phyloP scores from a whole-genome alignment of 2,888 invertebrate genomes.

The Drosophila mimetica region DNA sequence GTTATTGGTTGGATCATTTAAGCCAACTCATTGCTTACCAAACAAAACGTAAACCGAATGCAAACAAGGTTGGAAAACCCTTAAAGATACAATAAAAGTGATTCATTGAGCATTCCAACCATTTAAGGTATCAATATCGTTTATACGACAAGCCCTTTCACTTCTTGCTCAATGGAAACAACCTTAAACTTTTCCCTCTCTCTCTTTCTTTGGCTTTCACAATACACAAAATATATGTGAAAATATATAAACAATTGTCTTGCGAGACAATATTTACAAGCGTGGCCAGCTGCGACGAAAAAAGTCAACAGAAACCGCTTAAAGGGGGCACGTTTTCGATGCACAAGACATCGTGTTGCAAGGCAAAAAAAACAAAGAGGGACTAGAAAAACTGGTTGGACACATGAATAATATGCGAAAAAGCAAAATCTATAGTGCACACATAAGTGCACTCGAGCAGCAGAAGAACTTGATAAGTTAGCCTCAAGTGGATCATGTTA shows the following conservation, averaged over 20 bases:
- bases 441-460: conserved; percentile 31
- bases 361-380: conserved; percentile 46
- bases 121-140: conserved; percentile 25
- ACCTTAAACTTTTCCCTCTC: conserved; percentile 12
- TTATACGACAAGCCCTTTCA: conserved; percentile 39
- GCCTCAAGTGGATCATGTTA: conserved; percentile 50
- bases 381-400: conserved; percentile 76
- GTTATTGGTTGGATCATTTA: conserved; percentile 8
- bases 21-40: conserved; percentile 37
- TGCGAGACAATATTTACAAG: conserved; percentile 46
- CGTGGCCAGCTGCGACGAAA: conserved; percentile 29
- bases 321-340: conserved; percentile 58
- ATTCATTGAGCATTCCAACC: conserved; percentile 16
- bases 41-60: conserved; percentile 23
- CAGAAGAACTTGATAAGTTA: conserved; percentile 42
- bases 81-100: conserved; percentile 12
- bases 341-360: conserved; percentile 42
- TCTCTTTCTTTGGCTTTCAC: conserved; percentile 20
- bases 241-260: conserved; percentile 32
- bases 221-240: conserved; percentile 33
- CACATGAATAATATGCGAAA: conserved; percentile 31
- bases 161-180: conserved; percentile 31
- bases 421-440: conserved; percentile 15
- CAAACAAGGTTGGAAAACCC: conserved; percentile 11
- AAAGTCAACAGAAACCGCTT: conserved; percentile 28